A percentile compares a stretch with the other conserved stretches of the same genome.
phyloP scores from a whole-genome alignment of 2,888 invertebrate genomes.

The Melanostoma mellinum region DNA sequence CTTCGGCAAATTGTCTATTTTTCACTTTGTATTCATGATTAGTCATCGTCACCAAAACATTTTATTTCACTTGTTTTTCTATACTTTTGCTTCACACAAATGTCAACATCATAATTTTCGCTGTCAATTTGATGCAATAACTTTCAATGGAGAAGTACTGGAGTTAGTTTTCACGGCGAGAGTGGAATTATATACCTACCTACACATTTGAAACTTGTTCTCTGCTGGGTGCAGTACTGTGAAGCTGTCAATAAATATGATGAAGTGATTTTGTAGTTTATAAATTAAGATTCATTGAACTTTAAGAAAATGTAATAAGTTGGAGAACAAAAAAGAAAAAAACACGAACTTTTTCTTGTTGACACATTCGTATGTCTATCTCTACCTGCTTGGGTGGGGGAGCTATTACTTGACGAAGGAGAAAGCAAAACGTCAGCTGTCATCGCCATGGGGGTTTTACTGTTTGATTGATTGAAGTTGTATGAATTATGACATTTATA shows the following conservation, averaged over 20 bases:
- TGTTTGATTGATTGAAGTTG: constrained; percentile 50
- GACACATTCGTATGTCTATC: constrained; percentile 3
- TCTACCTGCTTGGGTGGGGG: constrained; percentile 19
- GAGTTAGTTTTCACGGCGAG: constrained; percentile 8
- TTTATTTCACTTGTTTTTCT: neutral
- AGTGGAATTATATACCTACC: too few relatives aligned
- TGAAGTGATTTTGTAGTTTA: constrained; percentile 54
- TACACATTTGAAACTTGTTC: too few relatives aligned
- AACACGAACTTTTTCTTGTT: constrained; percentile 21
- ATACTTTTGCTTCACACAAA: neutral
- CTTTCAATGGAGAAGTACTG: constrained; percentile 42
- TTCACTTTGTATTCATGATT: neutral
- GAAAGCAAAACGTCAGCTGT: constrained; percentile 53
- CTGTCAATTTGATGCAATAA: constrained; percentile 60
- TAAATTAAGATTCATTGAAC: constrained; percentile 67
- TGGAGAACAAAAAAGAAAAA: neutral
- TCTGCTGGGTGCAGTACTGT: constrained; percentile 17
- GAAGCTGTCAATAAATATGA: constrained; percentile 60
- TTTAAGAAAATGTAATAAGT: constrained; percentile 52
- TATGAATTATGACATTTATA: constrained; percentile 43
- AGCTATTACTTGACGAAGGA: constrained; percentile 11
- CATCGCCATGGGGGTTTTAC: constrained; percentile 17
- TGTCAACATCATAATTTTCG: constrained; percentile 32
- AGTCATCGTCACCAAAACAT: too few relatives aligned
- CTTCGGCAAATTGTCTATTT: constrained; percentile 12